These are phyloP conservation scores for Margarornis squamiger DNA, from an alignment of 2,797 vertebrate species.

Conservation along the genomic window DNA sequence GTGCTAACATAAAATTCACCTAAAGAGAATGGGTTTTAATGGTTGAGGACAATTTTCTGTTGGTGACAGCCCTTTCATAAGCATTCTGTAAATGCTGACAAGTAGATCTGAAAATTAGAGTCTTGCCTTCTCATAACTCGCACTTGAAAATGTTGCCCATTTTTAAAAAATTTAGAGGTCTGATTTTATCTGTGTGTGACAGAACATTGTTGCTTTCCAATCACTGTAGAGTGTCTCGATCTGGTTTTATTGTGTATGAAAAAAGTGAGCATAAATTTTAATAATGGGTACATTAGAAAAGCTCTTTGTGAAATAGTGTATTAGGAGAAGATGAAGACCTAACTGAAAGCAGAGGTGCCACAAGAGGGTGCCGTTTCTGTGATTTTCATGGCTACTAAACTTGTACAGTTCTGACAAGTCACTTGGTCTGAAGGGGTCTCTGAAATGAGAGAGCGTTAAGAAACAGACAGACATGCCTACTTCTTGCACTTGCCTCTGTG, in stretches of 20 bases:
- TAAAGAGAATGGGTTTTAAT: neutral
- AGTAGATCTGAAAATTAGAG: neutral
- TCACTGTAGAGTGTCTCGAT: neutral
- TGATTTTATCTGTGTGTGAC: neutral
- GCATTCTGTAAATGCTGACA: neutral
- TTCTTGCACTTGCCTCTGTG: neutral
- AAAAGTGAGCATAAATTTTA: neutral
- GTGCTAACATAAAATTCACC: neutral
- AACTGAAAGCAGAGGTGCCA: neutral
- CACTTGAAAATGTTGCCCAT: neutral
- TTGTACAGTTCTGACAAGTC: neutral
- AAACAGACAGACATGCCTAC: neutral
- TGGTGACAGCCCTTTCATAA: neutral
- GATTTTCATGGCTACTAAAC: neutral
- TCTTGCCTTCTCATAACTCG: neutral
- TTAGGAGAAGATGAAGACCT: neutral
- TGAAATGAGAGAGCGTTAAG: neutral
- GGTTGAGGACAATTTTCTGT: neutral
- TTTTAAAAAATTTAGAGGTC: neutral
- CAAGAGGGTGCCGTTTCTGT: conserved; percentile 36
- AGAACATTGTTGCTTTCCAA: neutral
- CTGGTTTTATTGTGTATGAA: neutral
- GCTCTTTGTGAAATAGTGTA: neutral
- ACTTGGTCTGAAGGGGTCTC: neutral
- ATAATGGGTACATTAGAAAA: neutral